Conservation (phyloP, 2,888 invertebrate genomes). For the Chesias legatella region DNA sequence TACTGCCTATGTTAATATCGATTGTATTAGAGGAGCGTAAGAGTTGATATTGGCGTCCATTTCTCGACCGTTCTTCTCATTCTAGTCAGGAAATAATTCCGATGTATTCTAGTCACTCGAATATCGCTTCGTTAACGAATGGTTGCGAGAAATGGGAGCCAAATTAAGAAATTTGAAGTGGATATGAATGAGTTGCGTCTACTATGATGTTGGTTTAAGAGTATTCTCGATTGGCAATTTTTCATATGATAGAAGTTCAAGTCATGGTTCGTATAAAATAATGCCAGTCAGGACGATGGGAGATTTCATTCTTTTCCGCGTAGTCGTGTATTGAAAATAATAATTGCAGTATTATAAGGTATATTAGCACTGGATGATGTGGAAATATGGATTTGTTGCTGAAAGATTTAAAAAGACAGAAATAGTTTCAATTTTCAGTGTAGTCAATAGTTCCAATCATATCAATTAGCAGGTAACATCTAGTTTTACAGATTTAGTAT, state of each 20-base stretch:
- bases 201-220: neutral
- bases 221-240: neutral
- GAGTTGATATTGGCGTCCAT: constrained; percentile 14
- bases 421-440: constrained; percentile 49
- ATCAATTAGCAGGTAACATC: constrained; percentile 54
- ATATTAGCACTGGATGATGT: constrained; percentile 22
- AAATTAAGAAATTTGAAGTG: constrained; percentile 13
- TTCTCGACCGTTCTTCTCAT: constrained; percentile 23
- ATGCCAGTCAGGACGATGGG: constrained; percentile 4
- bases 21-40: constrained; percentile 45
- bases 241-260: neutral
- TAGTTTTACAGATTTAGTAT: constrained; percentile 13
- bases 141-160: constrained; percentile 24
- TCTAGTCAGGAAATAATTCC: constrained; percentile 26
- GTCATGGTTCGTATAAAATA: constrained; percentile 3
- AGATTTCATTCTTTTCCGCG: constrained; percentile 38
- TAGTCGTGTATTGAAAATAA: constrained; percentile 34
- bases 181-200: neutral
- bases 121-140: constrained; percentile 13
- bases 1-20: constrained; percentile 72
- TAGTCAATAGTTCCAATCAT: constrained; percentile 69
- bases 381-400: constrained; percentile 24
- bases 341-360: constrained; percentile 36
- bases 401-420: constrained; percentile 51
- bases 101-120: constrained; percentile 24